Evolutionary conservation across 1,140 invertebrate species (phyloP), one percentile per base, ranked within the genome.

Genomic region (Drosophila lini): DNA sequence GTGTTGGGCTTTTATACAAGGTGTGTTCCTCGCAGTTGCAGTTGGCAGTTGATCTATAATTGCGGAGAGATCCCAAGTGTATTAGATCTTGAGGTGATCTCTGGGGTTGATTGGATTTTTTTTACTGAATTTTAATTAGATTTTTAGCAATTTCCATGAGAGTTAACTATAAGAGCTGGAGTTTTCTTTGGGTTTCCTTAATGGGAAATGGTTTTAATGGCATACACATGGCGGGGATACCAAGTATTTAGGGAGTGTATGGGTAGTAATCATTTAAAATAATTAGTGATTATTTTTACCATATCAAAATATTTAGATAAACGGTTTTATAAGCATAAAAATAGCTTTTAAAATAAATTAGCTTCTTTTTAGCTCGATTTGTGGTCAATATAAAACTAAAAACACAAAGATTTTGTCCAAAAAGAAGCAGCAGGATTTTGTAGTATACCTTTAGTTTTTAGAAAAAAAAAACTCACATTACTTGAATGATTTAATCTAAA

Each of bases 1-100:
- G 62, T 75, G 68, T 40, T 73, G 40, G 28, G 38, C 64, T 8
- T 45, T 81, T 58, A 60, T 71, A 47, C 45, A 59, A 80, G 78
- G 65, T 81, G 64, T 55, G 64, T 70, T 75, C 44, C 3, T 70
- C 44, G 8, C 34, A 53, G 61, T 52, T 48, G 65, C 45, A 60
- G 58, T 53, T 36, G 48, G 36, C 40, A 63, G 45, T 56, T 64
- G 76, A 61, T 50, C 40, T 41, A 64, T 78, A 71, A 56, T 57
- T 57, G 41, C 50, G 31, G n/a, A 42, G 8, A 70, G 19, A 65
- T 65, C 34, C 19, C 13, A 42, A 11, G 32, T 28, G 0, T 28
- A 58, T 44, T 41, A 70, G 65, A 70, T 70, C 68, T 58, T 70
- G 22, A 48, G 52, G 22, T 48, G 42, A 71, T 71, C 52, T 71